phyloP scores from a whole-genome alignment of 2,797 vertebrate species.

The Apogon hyalosoma region DNA sequence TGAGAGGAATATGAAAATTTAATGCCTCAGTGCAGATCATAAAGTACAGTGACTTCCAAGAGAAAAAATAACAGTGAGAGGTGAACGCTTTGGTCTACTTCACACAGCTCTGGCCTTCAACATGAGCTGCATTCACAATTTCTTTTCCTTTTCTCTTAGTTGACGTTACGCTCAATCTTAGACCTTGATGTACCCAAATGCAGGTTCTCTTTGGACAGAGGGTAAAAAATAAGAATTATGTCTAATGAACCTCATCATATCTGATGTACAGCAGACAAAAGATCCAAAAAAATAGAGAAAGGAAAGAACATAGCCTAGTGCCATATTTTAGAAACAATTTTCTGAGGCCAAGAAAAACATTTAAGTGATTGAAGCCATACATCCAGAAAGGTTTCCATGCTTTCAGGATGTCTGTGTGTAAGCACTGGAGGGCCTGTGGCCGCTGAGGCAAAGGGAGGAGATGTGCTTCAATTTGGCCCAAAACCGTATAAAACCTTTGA shows the following conservation, averaged over 20 bases:
- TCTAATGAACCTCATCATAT: slow-evolving; percentile 44
- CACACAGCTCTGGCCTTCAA: slow-evolving; percentile 49
- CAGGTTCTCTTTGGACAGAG: slow-evolving; percentile 43
- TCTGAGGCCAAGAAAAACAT: slow-evolving; percentile 65
- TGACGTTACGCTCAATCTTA: slow-evolving; percentile 53
- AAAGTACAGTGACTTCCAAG: slow-evolving; percentile 46
- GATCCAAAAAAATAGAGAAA: slow-evolving; percentile 34
- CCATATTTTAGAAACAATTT: slow-evolving; percentile 60
- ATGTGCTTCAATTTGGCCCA: slow-evolving; percentile 53
- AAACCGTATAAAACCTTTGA: slow-evolving; percentile 51
- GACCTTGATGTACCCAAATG: slow-evolving; percentile 30
- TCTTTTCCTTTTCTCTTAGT: slow-evolving; percentile 40
- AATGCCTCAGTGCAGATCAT: slow-evolving; percentile 50
- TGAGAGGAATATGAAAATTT: slow-evolving; percentile 59
- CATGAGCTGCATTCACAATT: slow-evolving; percentile 33
- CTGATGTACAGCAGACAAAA: slow-evolving; percentile 27
- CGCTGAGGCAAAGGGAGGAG: slow-evolving; percentile 49
- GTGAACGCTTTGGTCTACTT: slow-evolving; percentile 58
- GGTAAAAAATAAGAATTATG: slow-evolving; percentile 34
- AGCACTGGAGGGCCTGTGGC: slow-evolving; percentile 49
- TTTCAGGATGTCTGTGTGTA: slow-evolving; percentile 63
- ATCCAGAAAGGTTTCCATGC: slow-evolving; percentile 70
- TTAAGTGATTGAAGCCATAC: slow-evolving; percentile 65
- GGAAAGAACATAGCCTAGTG: slow-evolving; percentile 31
- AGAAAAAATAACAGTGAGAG: slow-evolving; percentile 52